These are phyloP conservation scores for Taurulus bubalis DNA, from an alignment of 2,113 vertebrate species.

Conservation along the genomic window DNA sequence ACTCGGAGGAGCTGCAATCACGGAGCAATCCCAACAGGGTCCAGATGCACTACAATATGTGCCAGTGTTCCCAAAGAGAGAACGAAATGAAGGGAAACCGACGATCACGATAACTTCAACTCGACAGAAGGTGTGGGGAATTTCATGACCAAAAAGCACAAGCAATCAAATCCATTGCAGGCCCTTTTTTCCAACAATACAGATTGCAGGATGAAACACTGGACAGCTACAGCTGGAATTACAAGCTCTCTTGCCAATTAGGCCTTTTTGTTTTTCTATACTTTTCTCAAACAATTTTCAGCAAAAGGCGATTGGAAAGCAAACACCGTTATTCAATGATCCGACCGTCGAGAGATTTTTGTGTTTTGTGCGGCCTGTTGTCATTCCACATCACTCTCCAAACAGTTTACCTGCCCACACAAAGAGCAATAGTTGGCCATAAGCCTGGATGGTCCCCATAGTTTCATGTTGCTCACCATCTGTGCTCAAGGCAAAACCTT, in stretches of 20 bases:
- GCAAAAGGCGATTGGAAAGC: constrained; percentile 27
- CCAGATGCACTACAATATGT: constrained; percentile 32
- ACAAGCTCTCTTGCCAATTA: constrained; percentile 31
- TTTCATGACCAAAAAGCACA: constrained; percentile 56
- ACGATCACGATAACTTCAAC: constrained; percentile 42
- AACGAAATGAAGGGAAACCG: constrained; percentile 36
- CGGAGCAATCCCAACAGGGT: constrained; percentile 22
- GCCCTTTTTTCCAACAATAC: constrained; percentile 42
- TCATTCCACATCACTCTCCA: constrained; percentile 59
- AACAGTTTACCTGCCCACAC: constrained; percentile 68
- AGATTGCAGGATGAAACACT: constrained; percentile 62
- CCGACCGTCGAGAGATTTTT: constrained; percentile 49
- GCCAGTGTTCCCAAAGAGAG: constrained; percentile 19
- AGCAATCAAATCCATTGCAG: constrained; percentile 66
- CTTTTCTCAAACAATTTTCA: constrained; percentile 38
- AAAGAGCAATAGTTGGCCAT: constrained; percentile 64
- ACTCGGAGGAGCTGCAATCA: constrained; percentile 29
- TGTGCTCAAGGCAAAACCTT: constrained; percentile 69
- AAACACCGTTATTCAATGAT: constrained; percentile 61
- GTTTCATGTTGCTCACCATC: constrained; percentile 76
- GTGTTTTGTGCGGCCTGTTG: constrained; percentile 53
- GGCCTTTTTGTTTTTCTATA: neutral
- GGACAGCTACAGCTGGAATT: constrained; percentile 39
- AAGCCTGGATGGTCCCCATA: constrained; percentile 67
- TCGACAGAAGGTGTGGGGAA: constrained; percentile 28